Percentiles rank a stretch among this genome's conserved stretches.
Evolutionary conservation across 2,888 invertebrate genomes (phyloP).

Genomic region (Alentia gelatinosa): DNA sequence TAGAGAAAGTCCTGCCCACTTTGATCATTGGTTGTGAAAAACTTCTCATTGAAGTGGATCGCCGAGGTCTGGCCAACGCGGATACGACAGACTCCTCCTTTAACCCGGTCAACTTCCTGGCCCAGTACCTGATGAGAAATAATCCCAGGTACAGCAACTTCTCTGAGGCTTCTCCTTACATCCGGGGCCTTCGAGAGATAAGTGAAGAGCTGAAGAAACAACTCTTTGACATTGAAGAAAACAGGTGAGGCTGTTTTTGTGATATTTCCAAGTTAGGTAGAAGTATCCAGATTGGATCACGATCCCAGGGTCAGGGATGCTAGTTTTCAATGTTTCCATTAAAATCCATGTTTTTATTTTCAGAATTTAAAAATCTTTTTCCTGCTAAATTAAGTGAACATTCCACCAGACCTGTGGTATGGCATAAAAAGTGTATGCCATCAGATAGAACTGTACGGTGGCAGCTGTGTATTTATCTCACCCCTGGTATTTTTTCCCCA

Average conservation of each 20-base stretch:
- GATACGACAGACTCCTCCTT: slow-evolving; percentile 75
- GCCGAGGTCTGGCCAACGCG: slow-evolving; percentile 72
- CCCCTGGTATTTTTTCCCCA: too few relatives aligned
- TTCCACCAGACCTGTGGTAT: too few relatives aligned
- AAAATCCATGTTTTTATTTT: too few relatives aligned
- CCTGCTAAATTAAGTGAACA: too few relatives aligned
- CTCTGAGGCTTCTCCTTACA: slow-evolving; percentile 80
- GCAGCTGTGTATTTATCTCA: too few relatives aligned
- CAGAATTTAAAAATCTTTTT: too few relatives aligned
- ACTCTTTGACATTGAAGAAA: slow-evolving; percentile 79
- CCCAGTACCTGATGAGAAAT: slow-evolving; percentile 80
- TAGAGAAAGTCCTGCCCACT: slow-evolving; percentile 79
- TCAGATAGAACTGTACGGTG: too few relatives aligned
- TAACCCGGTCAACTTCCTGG: slow-evolving; percentile 80
- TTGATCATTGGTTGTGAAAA: slow-evolving; percentile 80
- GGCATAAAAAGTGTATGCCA: too few relatives aligned
- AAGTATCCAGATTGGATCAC: not conserved
- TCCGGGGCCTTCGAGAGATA: slow-evolving; percentile 77
- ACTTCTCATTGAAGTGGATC: slow-evolving; percentile 78
- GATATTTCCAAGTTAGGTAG: not conserved
- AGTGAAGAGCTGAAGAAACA: slow-evolving; percentile 75
- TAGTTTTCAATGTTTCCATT: too few relatives aligned
- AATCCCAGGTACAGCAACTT: slow-evolving; percentile 80
- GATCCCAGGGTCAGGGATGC: too few relatives aligned
- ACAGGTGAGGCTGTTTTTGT: slow-evolving; percentile 78